Base-by-base conservation (phyloP, 2,797 vertebrate genomes). In the Sebastes paucispinis region DNA sequence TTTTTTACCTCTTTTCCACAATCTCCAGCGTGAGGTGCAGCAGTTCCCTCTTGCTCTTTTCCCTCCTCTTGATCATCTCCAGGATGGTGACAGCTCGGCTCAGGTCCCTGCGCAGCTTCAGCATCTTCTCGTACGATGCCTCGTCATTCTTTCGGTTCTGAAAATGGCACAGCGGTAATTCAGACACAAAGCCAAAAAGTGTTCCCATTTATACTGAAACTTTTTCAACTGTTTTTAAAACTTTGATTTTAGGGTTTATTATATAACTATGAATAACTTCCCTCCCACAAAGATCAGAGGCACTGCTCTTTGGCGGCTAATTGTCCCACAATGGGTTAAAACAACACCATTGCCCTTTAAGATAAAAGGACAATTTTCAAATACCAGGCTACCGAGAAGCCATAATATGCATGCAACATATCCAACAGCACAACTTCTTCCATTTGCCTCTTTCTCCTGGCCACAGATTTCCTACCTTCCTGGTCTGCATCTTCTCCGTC, bases 141-240 rank as follows among this genome's bases (percentile, higher is more conserved):
- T 99, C 98, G 84, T 99, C 98, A 52, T 99, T 99, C 95, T 99
- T 99, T 52, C 98, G 98, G 91, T 99, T 99, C 98, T 99, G 93
- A 22, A 80, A 77, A 73, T 0, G 3, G 20, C 70, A 34, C 1
- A 12, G 29, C 0, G 36, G 54, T 14, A 29, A 59, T 16, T 75
- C 27, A 73, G 66, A 58, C 18, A 25, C 1, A 8, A 12, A 25
- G 31, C 2, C 4, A 16, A 4, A 16, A 16, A 54, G 13, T 20
- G 0, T 16, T 62, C 20, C 55, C 55, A 9, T 64, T 58, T 32
- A 13, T 39, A n/a, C 8, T 1, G 1, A 31, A 57, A 50, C 59
- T 0, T 71, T 55, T 52, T 69, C 4, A 47, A 11, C 10, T 8
- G 8, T 27, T 67, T 57, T 39, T 3, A n/a, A 60, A 71, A 16